Conservation (phyloP, 2,888 invertebrate genomes). For the Rugalucina vietnamica region DNA sequence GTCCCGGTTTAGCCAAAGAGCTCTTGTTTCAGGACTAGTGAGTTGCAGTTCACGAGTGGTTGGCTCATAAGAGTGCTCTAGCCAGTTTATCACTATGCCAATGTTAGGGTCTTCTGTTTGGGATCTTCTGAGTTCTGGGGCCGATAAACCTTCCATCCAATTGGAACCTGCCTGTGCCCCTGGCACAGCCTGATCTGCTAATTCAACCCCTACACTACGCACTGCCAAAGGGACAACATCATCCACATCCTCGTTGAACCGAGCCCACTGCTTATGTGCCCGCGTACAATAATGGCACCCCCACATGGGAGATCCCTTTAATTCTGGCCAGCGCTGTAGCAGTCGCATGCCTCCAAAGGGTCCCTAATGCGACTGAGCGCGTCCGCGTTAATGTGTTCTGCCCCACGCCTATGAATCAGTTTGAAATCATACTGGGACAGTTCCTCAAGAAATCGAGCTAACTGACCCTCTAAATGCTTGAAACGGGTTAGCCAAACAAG, state of each 20-base stretch:
- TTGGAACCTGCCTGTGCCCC: not conserved
- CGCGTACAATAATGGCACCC: constrained; percentile 15
- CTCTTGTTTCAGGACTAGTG: not conserved
- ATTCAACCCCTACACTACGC: not conserved
- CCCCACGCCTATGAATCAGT: not conserved
- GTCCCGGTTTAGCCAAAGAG: not conserved
- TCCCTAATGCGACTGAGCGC: not conserved
- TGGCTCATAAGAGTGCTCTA: not conserved
- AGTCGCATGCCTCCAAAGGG: not conserved
- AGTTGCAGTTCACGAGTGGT: not conserved
- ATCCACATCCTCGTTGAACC: constrained; percentile 14
- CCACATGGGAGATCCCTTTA: not conserved
- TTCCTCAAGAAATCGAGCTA: constrained; percentile 15
- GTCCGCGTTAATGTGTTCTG: not conserved
- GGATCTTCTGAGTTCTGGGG: not conserved
- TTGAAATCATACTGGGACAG: not conserved
- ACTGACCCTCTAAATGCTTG: not conserved
- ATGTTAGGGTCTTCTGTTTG: no score
- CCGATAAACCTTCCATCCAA: not conserved
- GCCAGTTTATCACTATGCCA: not conserved
- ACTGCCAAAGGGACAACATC: constrained; percentile 18
- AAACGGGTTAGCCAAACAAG: constrained; percentile 10
- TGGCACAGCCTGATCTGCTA: not conserved
- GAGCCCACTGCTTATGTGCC: constrained; percentile 11
- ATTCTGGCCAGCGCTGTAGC: not conserved